Conservation (phyloP, 2,888 invertebrate genomes). For the Hypselothyrea guttata region DNA sequence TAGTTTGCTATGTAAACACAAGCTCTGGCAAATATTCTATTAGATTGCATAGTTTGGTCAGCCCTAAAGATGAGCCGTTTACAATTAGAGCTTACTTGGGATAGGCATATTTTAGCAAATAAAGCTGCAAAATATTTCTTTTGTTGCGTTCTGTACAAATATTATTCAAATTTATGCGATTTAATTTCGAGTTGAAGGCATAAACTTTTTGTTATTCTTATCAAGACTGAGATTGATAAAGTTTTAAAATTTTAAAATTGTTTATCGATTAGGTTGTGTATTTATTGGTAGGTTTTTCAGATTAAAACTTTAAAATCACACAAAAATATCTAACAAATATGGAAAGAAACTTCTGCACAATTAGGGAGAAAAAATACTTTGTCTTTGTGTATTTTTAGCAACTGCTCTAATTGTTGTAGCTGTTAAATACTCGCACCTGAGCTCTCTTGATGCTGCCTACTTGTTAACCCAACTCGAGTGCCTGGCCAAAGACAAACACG, state of each 20-base stretch:
- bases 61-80: slow-evolving; percentile 18
- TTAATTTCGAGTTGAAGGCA: too few relatives aligned
- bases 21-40: slow-evolving; percentile 24
- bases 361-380: slow-evolving; percentile 7
- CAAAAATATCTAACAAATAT: too few relatives aligned
- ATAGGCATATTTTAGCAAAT: slow-evolving; percentile 8
- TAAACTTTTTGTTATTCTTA: too few relatives aligned
- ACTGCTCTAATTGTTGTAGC: slow-evolving; percentile 60
- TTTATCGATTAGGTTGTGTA: too few relatives aligned
- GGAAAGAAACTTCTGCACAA: neutral
- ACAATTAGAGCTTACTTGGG: slow-evolving; percentile 33
- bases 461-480: slow-evolving; percentile 58
- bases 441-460: slow-evolving; percentile 2
- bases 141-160: too few relatives aligned
- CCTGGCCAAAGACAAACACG: slow-evolving; percentile 45
- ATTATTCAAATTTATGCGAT: too few relatives aligned
- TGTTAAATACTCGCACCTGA: slow-evolving; percentile 46
- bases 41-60: slow-evolving; percentile 1
- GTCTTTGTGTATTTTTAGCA: neutral
- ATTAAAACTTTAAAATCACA: too few relatives aligned
- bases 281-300: too few relatives aligned
- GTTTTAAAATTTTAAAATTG: neutral
- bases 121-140: too few relatives aligned
- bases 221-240: too few relatives aligned
- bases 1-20: slow-evolving; percentile 39